Base-by-base conservation (phyloP, 2,797 vertebrate species). In the Erethizon dorsatum region DNA sequence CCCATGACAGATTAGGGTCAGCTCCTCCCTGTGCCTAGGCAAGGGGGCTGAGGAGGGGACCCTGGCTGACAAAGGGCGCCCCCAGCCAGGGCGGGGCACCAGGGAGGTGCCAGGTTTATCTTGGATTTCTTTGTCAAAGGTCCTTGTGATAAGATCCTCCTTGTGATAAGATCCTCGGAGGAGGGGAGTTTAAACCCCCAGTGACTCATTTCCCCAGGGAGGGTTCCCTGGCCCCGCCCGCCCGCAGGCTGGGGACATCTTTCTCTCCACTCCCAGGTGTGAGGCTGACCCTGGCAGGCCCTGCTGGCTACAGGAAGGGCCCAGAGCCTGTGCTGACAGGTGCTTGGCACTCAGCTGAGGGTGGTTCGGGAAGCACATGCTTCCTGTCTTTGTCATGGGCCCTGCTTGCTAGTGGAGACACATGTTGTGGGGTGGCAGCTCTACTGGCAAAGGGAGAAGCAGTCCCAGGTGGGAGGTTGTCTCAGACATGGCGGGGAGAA, bases 311-410 rank as follows among this genome's bases (percentile, higher is more conserved):
- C 54, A 33, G 83, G 93, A 95, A 92, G 41, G 20, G 75, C 78
- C 75, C 15, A 2, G 67, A 50, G 20, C 20, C 0, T 0, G 57
- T 52, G n/a, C 77, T 26, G 41, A 37, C 88, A 7, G 84, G 67
- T 5, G 15, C 28, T 18, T 3, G 57, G 61, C 75, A 0, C 57
- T 14, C 2, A 13, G 52, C 50, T 5, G n/a, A 4, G 47, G 22
- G 56, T 31, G 31, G 83, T 6, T 0, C 0, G 1, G 57, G 17
- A 50, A 3, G 31, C 89, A 61, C 73, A n/a, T 69, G 83, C 63
- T 96, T 97, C 87, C 93, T 88, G 50, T 50, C 91, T 71, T 33
- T 47, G 83, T 94, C 83, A 15, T 2, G 0, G 80, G 7, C 24
- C 31, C 83, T 12, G 50, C 24, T 4, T 13, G 18, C 59, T 17